phyloP scores from a whole-genome alignment of 2,113 vertebrate species.

The Platycercus adscitus region DNA sequence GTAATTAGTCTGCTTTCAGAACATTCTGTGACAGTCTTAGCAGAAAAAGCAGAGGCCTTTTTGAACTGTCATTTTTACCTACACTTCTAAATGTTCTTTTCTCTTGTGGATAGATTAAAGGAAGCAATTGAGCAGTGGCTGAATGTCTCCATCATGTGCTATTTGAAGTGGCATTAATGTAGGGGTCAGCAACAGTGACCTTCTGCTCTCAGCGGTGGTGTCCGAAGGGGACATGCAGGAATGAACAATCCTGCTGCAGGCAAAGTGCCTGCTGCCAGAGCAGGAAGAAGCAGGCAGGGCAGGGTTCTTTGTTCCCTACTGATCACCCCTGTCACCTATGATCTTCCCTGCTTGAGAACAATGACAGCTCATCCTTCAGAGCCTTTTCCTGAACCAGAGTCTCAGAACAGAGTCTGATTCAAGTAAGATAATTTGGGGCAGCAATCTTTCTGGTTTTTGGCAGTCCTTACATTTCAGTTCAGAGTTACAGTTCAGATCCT shows the following conservation, averaged over 20 bases:
- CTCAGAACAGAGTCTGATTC: background rate
- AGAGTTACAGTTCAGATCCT: background rate
- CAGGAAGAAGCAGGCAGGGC: background rate
- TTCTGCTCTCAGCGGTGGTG: background rate
- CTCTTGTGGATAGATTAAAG: background rate
- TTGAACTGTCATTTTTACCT: background rate
- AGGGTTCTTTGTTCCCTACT: background rate
- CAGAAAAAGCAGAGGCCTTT: slow-evolving; percentile 9
- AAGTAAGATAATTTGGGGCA: background rate
- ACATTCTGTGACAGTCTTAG: background rate
- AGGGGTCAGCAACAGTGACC: background rate
- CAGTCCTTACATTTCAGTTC: background rate
- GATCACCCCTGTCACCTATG: background rate
- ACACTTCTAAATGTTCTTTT: background rate
- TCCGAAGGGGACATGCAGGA: background rate
- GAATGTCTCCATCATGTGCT: background rate
- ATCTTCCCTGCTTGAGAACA: background rate
- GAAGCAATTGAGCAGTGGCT: background rate
- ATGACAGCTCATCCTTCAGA: background rate
- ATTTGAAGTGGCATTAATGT: background rate
- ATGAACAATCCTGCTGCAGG: background rate
- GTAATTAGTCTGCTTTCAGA: slow-evolving; percentile 38
- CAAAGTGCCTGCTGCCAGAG: background rate
- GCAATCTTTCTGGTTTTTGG: background rate
- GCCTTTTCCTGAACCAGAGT: background rate